These are phyloP conservation scores for Endotricha flammealis DNA, from an alignment of 2,888 invertebrate species.

Conservation along the genomic window DNA sequence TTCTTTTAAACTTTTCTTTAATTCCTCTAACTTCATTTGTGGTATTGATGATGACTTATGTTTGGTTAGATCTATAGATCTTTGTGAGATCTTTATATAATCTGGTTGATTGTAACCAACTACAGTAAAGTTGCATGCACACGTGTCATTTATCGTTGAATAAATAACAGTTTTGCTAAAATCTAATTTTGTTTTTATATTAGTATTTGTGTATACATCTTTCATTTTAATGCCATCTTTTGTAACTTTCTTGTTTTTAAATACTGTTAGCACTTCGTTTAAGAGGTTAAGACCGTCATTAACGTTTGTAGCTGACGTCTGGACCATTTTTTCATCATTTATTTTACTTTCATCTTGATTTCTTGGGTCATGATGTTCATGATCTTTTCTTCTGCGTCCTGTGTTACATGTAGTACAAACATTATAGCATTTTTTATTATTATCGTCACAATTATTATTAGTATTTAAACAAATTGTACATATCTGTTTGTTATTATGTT, in stretches of 20 bases:
- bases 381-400: too few species aligned
- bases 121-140: conserved; percentile 40
- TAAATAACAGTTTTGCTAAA: conserved; percentile 42
- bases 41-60: conserved; percentile 65
- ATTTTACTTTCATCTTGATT: not conserved
- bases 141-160: conserved; percentile 40
- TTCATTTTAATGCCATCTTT: conserved; percentile 28
- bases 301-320: conserved; percentile 44
- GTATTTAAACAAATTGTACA: conserved; percentile 54
- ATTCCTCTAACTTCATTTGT: conserved; percentile 65
- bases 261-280: conserved; percentile 59
- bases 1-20: conserved; percentile 51
- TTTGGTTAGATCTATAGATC: conserved; percentile 39
- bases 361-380: too few species aligned
- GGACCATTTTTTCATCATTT: conserved; percentile 32
- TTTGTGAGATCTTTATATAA: conserved; percentile 22
- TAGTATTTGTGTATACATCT: conserved; percentile 46
- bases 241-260: conserved; percentile 40
- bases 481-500: conserved; percentile 36
- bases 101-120: conserved; percentile 43
- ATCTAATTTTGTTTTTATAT: conserved; percentile 25
- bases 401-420: too few species aligned
- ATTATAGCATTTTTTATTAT: too few species aligned
- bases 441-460: too few species aligned
- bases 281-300: conserved; percentile 46